Percentiles rank a stretch among this genome's conserved stretches.
Conservation (phyloP, 2,113 vertebrate species). For the Agapornis roseicollis region DNA sequence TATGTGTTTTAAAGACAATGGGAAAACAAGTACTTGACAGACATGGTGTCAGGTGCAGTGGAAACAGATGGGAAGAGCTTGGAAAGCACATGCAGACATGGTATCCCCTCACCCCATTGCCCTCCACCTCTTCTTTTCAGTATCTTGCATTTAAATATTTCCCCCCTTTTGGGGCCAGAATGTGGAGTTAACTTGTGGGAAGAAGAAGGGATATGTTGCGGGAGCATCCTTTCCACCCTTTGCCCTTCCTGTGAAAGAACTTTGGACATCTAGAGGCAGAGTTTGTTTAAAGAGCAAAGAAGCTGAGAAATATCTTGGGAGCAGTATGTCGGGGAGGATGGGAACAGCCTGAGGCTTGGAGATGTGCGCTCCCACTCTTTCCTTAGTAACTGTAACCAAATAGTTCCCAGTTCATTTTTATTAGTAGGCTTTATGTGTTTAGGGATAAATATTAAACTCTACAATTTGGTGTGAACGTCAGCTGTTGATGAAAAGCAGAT, state of each 20-base stretch:
- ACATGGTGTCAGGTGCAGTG: background rate
- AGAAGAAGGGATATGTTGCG: background rate
- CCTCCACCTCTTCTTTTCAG: background rate
- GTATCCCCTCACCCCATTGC: background rate
- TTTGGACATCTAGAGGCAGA: background rate
- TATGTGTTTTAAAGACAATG: background rate
- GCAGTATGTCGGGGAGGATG: background rate
- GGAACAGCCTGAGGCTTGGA: background rate
- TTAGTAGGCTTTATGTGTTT: conserved; percentile 2
- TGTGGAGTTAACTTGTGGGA: background rate
- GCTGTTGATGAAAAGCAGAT: conserved; percentile 41
- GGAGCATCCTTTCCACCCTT: background rate
- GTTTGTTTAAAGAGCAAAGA: background rate
- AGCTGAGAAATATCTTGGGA: background rate
- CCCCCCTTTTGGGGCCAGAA: background rate
- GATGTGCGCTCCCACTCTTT: background rate
- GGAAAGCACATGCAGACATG: background rate
- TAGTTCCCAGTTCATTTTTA: background rate
- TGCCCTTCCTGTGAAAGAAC: background rate
- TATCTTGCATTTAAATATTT: background rate
- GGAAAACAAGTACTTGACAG: background rate
- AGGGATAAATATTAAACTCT: conserved; percentile 1
- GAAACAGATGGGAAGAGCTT: background rate
- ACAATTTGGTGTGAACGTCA: background rate
- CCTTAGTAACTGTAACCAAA: conserved; percentile 1